Percentiles rank a stretch among this genome's conserved stretches.
These are phyloP conservation scores for Glaucopsyche alexis DNA, from an alignment of 2,888 invertebrate genomes.

Conservation along the genomic window DNA sequence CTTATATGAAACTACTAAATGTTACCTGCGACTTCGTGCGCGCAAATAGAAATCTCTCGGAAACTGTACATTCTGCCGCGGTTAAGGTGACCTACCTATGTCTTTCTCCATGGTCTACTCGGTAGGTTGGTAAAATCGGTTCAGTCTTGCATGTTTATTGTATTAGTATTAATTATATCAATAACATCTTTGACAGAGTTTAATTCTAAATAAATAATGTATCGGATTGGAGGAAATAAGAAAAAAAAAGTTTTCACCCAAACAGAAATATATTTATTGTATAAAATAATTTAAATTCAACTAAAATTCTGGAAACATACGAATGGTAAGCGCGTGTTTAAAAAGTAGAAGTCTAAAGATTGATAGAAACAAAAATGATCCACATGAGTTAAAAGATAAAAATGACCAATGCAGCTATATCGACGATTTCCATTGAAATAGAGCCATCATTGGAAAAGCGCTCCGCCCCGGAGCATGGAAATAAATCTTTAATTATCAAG, in stretches of 20 bases:
- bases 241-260: too few relatives aligned
- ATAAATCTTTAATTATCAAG: slow-evolving; percentile 49
- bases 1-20: not conserved
- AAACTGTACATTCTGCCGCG: too few relatives aligned
- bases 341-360: not conserved
- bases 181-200: not conserved
- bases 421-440: slow-evolving; percentile 38
- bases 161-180: too few relatives aligned
- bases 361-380: not conserved
- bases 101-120: too few relatives aligned
- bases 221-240: too few relatives aligned
- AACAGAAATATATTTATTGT: not conserved
- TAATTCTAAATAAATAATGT: too few relatives aligned
- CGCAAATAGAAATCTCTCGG: too few relatives aligned
- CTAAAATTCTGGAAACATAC: not conserved
- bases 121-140: too few relatives aligned
- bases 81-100: too few relatives aligned
- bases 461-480: slow-evolving; percentile 37
- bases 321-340: not conserved
- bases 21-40: too few relatives aligned
- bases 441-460: slow-evolving; percentile 40
- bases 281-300: not conserved
- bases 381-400: not conserved
- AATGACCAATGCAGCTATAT: not conserved
- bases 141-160: too few relatives aligned